phyloP scores from a whole-genome alignment of 2,113 vertebrate species.

The Mastomys natalensis region DNA sequence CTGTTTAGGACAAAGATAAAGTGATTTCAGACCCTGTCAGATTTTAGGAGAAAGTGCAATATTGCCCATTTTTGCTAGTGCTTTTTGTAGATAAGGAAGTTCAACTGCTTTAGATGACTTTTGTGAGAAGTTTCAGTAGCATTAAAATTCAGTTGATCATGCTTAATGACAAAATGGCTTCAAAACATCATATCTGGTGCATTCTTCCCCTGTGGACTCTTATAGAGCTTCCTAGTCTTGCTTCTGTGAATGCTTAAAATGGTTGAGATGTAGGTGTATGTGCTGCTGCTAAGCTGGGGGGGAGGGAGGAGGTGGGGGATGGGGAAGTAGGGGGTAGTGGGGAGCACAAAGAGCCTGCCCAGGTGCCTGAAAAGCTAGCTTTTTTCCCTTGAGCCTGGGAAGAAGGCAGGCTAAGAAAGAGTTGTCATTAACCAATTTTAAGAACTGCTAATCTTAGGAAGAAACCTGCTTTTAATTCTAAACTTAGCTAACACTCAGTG shows the following conservation, averaged over 20 bases:
- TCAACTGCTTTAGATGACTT: not conserved
- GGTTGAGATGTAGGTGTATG: not conserved
- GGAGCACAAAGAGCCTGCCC: not conserved
- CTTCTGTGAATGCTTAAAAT: conserved; percentile 8
- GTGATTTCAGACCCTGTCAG: not conserved
- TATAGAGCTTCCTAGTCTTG: not conserved
- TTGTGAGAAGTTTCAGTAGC: conserved; percentile 36
- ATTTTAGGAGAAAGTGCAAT: not conserved
- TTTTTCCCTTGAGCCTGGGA: not conserved
- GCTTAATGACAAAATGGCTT: not conserved
- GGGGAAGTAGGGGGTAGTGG: not conserved
- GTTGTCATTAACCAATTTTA: not conserved
- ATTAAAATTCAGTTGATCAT: not conserved
- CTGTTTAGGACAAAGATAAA: not conserved
- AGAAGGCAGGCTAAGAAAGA: not conserved
- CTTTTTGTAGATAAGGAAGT: not conserved
- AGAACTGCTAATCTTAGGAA: conserved; percentile 9
- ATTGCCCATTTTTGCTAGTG: not conserved
- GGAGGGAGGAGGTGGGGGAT: no score
- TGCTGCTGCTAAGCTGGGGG: not conserved
- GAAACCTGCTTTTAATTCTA: not conserved
- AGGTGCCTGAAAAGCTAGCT: not conserved
- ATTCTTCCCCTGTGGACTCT: not conserved
- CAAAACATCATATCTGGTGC: not conserved
- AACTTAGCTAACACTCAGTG: not conserved